Base-by-base conservation (phyloP, 1,140 invertebrate genomes). In the Hyles euphorbiae region DNA sequence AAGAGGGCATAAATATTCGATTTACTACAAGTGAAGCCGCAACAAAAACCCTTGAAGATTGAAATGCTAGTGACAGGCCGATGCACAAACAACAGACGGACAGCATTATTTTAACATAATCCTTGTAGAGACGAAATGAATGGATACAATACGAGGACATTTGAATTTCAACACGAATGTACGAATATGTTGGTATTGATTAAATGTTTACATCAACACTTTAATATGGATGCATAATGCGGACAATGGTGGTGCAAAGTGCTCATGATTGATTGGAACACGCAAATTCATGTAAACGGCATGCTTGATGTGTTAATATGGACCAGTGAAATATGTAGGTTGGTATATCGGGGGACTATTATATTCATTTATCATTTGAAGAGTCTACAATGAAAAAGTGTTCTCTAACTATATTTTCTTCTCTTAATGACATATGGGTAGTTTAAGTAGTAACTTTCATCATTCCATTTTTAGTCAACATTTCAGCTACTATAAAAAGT, bases 51-150 rank as follows among this genome's bases (percentile, higher is more conserved):
- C 74, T 79, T 70, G 70, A 59, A 60, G 81, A 87, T 88, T 88
- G 86, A 88, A 81, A 86, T 80, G 83, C 85, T 85, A 87, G 76
- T 81, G 86, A 85, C 86, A 84, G 78, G 65, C 64, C 67, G 80
- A 88, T 86, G 83, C 86, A 88, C 83, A 86, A 83, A 86, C 81
- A 84, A 80, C 77, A 78, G 80, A 76, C 76, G 70, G 80, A 76
- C 83, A 81, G 82, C 62, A 85, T 87, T 83, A 82, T 88, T 85
- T 88, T 88, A 87, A 76, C 85, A 87, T 88, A 88, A 88, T 85
- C 83, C 83, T 84, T 85, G 82, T 84, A 80, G 75, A 78, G 68
- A 79, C 69, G 74, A 85, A 83, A 87, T 81, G 76, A 81, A 80
- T 78, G 76, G 74, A 81, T 73, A 80, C 78, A 86, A 83, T 83